A percentile compares a stretch with the other conserved stretches of the same genome.
Evolutionary conservation across 2,888 invertebrate species (phyloP).

Genomic region (Helicoverpa assulta): DNA sequence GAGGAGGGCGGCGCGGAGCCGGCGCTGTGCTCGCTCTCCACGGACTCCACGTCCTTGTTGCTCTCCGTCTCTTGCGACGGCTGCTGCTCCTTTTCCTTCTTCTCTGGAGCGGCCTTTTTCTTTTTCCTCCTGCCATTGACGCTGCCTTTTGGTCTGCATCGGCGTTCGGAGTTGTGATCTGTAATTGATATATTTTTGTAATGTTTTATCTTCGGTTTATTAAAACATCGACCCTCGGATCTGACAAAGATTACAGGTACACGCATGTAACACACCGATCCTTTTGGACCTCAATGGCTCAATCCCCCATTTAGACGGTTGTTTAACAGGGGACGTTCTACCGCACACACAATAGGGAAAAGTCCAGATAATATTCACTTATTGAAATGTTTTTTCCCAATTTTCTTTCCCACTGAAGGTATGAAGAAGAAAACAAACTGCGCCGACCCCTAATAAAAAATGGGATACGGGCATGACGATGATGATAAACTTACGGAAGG

Average conservation of each 20-base stretch:
- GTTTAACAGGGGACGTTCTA: too few relatives aligned
- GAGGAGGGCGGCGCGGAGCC: constrained; percentile 85
- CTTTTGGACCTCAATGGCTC: too few relatives aligned
- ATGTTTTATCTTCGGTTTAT: not conserved
- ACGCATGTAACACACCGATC: too few relatives aligned
- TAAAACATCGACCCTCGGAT: too few relatives aligned
- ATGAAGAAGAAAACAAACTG: too few relatives aligned
- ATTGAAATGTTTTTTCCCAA: too few relatives aligned
- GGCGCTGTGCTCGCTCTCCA: constrained; percentile 84
- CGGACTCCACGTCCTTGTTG: constrained; percentile 86
- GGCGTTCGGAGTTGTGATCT: constrained; percentile 74
- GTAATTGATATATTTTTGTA: constrained; percentile 18
- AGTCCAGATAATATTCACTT: not conserved
- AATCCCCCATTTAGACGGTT: too few relatives aligned
- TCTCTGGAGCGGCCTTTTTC: constrained; percentile 79
- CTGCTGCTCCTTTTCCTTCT: constrained; percentile 82
- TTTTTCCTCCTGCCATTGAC: constrained; percentile 80
- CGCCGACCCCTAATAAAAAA: too few relatives aligned
- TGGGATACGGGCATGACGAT: too few relatives aligned
- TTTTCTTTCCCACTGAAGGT: too few relatives aligned
- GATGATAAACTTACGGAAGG: constrained; percentile 86
- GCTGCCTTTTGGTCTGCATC: constrained; percentile 84
- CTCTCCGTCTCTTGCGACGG: constrained; percentile 86
- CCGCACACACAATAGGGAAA: too few relatives aligned
- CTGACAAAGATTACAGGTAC: not conserved